phyloP scores from a whole-genome alignment of 2,888 invertebrate genomes.

The Hyposoter dolosus region DNA sequence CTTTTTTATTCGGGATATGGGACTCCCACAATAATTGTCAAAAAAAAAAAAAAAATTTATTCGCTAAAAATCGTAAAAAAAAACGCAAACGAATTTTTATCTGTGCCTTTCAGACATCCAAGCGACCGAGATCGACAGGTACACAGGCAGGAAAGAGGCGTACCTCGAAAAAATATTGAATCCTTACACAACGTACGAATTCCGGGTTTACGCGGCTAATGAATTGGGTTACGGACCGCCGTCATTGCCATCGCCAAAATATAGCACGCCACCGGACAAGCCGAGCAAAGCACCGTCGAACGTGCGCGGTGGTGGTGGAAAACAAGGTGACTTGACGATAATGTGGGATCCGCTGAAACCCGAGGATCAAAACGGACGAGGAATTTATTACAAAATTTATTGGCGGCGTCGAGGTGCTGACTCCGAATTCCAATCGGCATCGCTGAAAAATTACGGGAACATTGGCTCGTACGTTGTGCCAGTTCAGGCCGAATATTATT shows the following conservation, averaged over 20 bases:
- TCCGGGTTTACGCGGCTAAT: constrained; percentile 95
- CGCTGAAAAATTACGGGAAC: constrained; percentile 91
- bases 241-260: constrained; percentile 94
- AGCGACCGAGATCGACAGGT: constrained; percentile 91
- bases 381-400: constrained; percentile 95
- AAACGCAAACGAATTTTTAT: not conserved
- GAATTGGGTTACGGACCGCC: constrained; percentile 92
- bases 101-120: constrained; percentile 78
- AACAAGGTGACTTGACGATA: constrained; percentile 97
- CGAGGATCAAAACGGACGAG: constrained; percentile 94
- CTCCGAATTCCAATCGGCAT: constrained; percentile 90
- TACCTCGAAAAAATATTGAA: constrained; percentile 89
- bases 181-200: constrained; percentile 96
- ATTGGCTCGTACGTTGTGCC: constrained; percentile 92
- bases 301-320: constrained; percentile 97
- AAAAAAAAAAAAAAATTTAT: not conserved
- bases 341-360: constrained; percentile 93
- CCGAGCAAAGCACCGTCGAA: constrained; percentile 92
- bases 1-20: not conserved
- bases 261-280: constrained; percentile 92
- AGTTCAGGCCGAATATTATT: constrained; percentile 90
- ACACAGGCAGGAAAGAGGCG: constrained; percentile 92
- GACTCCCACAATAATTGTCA: constrained; percentile 7
- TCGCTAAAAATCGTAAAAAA: not conserved
- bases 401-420: constrained; percentile 92